Conservation (phyloP, 2,888 invertebrate genomes). For the Patella pellucida region DNA sequence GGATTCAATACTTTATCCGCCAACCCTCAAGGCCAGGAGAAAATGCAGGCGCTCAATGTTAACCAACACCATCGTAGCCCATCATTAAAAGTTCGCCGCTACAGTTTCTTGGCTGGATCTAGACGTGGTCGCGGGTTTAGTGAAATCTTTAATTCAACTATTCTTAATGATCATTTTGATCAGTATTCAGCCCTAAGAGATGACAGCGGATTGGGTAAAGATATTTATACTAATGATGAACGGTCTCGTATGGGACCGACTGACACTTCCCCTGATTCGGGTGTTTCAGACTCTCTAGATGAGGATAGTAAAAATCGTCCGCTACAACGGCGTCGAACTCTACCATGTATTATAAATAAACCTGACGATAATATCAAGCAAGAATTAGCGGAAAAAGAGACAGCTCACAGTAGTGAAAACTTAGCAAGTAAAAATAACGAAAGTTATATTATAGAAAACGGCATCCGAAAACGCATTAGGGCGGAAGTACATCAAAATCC, state of each 20-base stretch:
- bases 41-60: conserved; percentile 28
- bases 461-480: conserved; percentile 67
- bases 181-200: conserved; percentile 65
- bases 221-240: conserved; percentile 43
- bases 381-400: conserved; percentile 42
- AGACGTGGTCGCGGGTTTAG: conserved; percentile 62
- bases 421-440: conserved; percentile 59
- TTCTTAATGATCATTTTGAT: conserved; percentile 70
- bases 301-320: conserved; percentile 54
- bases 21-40: conserved; percentile 16
- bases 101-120: conserved; percentile 65
- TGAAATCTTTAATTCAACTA: conserved; percentile 66
- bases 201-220: conserved; percentile 62
- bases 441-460: conserved; percentile 69
- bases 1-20: not conserved
- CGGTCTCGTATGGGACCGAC: conserved; percentile 35
- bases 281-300: conserved; percentile 60
- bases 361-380: conserved; percentile 36
- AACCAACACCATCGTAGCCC: conserved; percentile 56
- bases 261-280: conserved; percentile 66
- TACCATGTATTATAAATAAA: conserved; percentile 64
- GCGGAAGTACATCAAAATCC: conserved; percentile 52
- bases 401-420: conserved; percentile 62
- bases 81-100: conserved; percentile 63
- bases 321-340: conserved; percentile 62